Conservation (phyloP, 1,140 invertebrate species). For the Nasonia longicornis region DNA sequence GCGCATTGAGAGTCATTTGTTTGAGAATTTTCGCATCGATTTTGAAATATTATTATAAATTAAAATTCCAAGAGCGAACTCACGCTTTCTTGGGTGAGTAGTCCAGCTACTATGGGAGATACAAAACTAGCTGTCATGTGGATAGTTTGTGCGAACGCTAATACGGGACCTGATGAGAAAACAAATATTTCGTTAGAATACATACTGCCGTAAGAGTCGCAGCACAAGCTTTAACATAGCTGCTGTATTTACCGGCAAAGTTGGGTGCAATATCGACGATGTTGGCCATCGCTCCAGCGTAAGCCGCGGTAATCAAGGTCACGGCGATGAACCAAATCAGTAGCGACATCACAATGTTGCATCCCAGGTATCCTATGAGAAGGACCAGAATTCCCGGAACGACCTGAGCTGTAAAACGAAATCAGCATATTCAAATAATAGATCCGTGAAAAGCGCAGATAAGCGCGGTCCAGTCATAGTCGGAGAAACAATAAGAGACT, state of each 20-base stretch:
- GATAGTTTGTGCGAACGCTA: constrained; percentile 82
- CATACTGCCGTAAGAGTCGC: too few relatives aligned
- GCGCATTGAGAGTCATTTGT: constrained; percentile 42
- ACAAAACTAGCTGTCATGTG: constrained; percentile 82
- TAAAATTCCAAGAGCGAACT: constrained; percentile 51
- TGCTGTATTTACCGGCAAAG: constrained; percentile 69
- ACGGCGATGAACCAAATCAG: constrained; percentile 78
- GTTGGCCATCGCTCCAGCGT: constrained; percentile 82
- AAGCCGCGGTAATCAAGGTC: constrained; percentile 79
- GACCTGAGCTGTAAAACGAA: constrained; percentile 72
- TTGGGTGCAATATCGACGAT: constrained; percentile 82
- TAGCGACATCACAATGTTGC: constrained; percentile 72
- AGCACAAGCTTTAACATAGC: too few relatives aligned
- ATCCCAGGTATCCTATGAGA: constrained; percentile 77
- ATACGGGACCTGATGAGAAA: constrained; percentile 71
- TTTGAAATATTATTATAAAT: not conserved
- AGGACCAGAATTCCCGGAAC: constrained; percentile 77
- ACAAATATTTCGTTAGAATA: not conserved
- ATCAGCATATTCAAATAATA: not conserved
- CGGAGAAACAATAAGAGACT: constrained; percentile 51
- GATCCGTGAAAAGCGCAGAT: not conserved
- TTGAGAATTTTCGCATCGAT: not conserved
- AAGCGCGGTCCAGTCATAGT: too few relatives aligned
- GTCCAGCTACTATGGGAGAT: constrained; percentile 74
- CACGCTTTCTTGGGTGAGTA: constrained; percentile 71